Conservation (phyloP, 2,113 vertebrate species). For the Fregetta grallaria region DNA sequence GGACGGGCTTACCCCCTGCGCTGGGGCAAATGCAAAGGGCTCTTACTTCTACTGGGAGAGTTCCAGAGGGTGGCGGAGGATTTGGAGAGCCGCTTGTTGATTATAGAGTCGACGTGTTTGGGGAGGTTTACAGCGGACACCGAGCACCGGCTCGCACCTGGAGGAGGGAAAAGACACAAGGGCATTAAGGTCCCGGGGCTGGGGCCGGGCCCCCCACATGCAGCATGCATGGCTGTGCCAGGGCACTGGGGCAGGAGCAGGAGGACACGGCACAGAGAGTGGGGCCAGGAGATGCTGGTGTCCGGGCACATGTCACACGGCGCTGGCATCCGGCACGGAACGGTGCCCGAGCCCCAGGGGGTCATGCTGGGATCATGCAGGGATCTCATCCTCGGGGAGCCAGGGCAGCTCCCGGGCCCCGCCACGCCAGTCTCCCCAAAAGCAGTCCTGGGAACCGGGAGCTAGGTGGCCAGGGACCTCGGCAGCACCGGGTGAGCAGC, state of each 20-base stretch:
- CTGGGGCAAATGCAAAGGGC: slow-evolving; percentile 65
- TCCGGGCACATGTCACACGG: not conserved
- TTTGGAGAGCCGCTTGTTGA: slow-evolving; percentile 99
- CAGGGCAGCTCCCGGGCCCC: rapidly evolving
- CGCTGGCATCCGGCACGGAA: not conserved
- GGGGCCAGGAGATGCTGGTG: not conserved
- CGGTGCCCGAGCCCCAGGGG: not conserved
- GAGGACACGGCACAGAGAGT: not conserved
- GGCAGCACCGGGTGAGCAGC: not conserved
- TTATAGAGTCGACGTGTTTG: slow-evolving; percentile 98
- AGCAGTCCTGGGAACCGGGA: not conserved
- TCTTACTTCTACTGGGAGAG: slow-evolving; percentile 99
- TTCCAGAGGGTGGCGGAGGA: slow-evolving; percentile 99
- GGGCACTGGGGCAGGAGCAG: not conserved
- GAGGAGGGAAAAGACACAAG: slow-evolving; percentile 85
- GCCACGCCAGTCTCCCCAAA: rapidly evolving
- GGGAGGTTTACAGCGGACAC: slow-evolving; percentile 98
- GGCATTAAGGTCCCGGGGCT: slow-evolving; percentile 72
- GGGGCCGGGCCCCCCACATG: slow-evolving; percentile 23
- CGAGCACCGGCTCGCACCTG: slow-evolving; percentile 97
- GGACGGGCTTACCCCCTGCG: slow-evolving; percentile 55
- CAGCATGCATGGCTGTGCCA: slow-evolving; percentile 40
- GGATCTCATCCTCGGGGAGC: not conserved
- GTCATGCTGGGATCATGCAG: slow-evolving; percentile 39
- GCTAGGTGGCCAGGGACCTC: rapidly evolving